Evolutionary conservation across 1,140 invertebrate species (phyloP).

Genomic region (Meloidogyne exigua): DNA sequence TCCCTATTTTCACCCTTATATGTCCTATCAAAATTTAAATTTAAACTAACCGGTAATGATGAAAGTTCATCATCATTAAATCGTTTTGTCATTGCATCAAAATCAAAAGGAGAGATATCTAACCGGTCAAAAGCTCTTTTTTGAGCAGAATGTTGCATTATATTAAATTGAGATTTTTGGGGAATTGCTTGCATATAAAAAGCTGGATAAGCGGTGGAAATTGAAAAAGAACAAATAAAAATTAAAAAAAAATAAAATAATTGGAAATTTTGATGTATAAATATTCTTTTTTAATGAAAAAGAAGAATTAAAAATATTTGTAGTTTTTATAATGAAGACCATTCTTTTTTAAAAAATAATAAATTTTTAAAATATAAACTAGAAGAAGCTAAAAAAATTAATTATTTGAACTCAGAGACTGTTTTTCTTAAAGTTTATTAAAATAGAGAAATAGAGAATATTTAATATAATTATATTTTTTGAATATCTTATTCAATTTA

Average conservation of each 20-base stretch:
- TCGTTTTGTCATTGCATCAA: constrained; percentile 20
- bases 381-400: no score
- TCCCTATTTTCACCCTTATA: no score
- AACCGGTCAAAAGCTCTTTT: constrained; percentile 25
- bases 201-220: background rate
- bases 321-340: no score
- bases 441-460: no score
- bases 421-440: no score
- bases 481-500: no score
- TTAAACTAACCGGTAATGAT: constrained; percentile 12
- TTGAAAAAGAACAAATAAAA: constrained; percentile 2
- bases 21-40: no score
- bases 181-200: constrained; percentile 19
- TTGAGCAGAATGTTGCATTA: background rate
- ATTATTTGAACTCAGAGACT: no score
- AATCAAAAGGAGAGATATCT: constrained; percentile 22
- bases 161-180: constrained; percentile 2
- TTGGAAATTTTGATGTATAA: background rate
- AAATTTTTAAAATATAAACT: no score
- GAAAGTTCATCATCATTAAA: constrained; percentile 25
- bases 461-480: no score
- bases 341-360: no score
- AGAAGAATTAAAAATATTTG: no score
- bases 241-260: background rate
- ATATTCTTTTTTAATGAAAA: background rate